Base-by-base conservation (phyloP, 2,888 invertebrate species). In the Lumbricus terrestris region DNA sequence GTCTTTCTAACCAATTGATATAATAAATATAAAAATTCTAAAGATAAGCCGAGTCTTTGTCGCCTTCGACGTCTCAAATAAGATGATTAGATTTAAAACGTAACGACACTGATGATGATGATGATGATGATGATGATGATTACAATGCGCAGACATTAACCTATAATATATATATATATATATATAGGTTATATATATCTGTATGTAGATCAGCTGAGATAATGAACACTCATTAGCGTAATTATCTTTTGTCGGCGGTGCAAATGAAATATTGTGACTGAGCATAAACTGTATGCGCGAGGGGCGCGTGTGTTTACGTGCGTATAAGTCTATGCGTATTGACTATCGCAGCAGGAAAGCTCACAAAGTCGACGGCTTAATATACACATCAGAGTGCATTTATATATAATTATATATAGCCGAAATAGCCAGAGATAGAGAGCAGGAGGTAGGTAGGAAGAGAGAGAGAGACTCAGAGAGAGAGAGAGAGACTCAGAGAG, bases 351-450 rank as follows among this genome's bases (percentile, higher is more conserved):
- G 29, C 23, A 29, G 54, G 29, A 54, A 54, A 29, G 23, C 29
- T 54, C 54, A 23, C 23, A 18, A 47, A 47, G 38, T 8, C 38
- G 38, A 13, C 5, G 38, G 38, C 38, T 8, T 38, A 38, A 38
- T 38, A 38, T 38, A 38, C 8, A 8, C 38, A 38, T 38, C 38
- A 38, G 13, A 38, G 13, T 13, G 13, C 38, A 38, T n/a, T n/a
- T n/a, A 38, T 38, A 13, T 38, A 38, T 5, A 13, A n/a, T n/a
- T 13, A n/a, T n/a, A n/a, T 38, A 40, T 40, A 40, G 40, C 40
- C 40, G 8, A 40, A 13, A 88, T 88, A 88, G n/a, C n/a, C 18
- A 54, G 90, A 69, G 90, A 89, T 82, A 90, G 40, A 89, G 82
- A 90, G 40, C 3, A 5, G 20, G 35, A 33, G n/a, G 69, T n/a